Conservation (phyloP, 2,113 vertebrate genomes). For the Eonycteris spelaea region DNA sequence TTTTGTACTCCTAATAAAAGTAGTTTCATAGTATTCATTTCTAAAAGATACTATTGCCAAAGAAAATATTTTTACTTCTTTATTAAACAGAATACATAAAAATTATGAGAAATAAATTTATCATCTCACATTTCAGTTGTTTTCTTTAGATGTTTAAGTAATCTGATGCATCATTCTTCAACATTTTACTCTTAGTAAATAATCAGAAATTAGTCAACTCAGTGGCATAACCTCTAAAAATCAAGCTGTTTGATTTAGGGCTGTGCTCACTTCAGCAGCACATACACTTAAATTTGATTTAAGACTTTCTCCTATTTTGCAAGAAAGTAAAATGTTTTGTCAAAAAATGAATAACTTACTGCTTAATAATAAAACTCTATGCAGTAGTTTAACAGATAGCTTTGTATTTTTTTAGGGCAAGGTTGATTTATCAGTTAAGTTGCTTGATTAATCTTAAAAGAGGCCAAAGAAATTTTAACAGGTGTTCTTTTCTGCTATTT, state of each 20-base stretch:
- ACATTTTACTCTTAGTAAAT: background rate
- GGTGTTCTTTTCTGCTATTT: background rate
- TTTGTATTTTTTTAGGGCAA: background rate
- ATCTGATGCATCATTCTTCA: background rate
- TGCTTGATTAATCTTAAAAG: background rate
- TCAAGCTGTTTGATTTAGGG: background rate
- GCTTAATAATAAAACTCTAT: background rate
- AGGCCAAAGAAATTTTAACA: background rate
- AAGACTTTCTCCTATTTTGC: background rate
- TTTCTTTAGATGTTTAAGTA: background rate
- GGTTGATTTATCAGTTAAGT: background rate
- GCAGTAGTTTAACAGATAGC: background rate
- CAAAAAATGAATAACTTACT: background rate
- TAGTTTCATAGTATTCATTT: background rate
- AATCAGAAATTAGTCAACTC: background rate
- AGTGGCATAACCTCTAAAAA: background rate
- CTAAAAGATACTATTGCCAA: background rate
- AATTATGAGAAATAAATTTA: constrained; percentile 3
- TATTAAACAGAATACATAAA: background rate
- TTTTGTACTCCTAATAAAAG: background rate
- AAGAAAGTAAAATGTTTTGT: background rate
- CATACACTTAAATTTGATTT: background rate
- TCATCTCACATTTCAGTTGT: background rate
- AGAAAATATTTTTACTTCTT: background rate
- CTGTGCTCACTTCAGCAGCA: no score